These are phyloP conservation scores for Saimiri boliviensis DNA, from an alignment of 2,113 vertebrate genomes.

Conservation along the genomic window DNA sequence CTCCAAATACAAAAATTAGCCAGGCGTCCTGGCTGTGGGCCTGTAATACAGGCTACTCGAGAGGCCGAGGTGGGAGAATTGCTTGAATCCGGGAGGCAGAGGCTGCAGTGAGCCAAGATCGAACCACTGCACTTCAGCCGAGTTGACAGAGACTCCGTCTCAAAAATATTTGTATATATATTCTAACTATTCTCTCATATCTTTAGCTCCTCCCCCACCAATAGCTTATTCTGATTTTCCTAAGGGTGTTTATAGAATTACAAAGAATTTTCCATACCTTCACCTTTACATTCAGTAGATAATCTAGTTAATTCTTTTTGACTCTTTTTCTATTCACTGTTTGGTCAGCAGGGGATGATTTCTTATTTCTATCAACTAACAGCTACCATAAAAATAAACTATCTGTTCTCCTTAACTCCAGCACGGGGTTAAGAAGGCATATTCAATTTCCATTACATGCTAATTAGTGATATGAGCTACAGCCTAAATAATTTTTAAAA, in stretches of 20 bases:
- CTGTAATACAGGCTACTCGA: no score
- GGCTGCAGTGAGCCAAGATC: no score
- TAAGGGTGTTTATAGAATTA: not conserved
- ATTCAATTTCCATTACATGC: not conserved
- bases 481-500: not conserved
- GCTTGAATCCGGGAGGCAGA: no score
- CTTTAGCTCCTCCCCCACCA: not conserved
- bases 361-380: conserved; percentile 7
- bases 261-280: not conserved
- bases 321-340: not conserved
- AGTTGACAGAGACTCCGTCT: no score
- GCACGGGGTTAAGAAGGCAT: not conserved
- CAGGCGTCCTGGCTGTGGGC: no score
- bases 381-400: not conserved
- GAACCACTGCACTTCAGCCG: no score
- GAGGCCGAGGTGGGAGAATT: no score
- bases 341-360: not conserved
- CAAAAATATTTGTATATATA: not conserved
- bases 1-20: no score
- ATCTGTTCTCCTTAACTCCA: not conserved
- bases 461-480: not conserved
- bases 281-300: not conserved
- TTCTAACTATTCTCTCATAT: not conserved
- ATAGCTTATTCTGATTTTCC: not conserved
- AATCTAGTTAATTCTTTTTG: not conserved